These are phyloP conservation scores for Opisthocomus hoazin DNA, from an alignment of 2,113 vertebrate species.

Conservation along the genomic window DNA sequence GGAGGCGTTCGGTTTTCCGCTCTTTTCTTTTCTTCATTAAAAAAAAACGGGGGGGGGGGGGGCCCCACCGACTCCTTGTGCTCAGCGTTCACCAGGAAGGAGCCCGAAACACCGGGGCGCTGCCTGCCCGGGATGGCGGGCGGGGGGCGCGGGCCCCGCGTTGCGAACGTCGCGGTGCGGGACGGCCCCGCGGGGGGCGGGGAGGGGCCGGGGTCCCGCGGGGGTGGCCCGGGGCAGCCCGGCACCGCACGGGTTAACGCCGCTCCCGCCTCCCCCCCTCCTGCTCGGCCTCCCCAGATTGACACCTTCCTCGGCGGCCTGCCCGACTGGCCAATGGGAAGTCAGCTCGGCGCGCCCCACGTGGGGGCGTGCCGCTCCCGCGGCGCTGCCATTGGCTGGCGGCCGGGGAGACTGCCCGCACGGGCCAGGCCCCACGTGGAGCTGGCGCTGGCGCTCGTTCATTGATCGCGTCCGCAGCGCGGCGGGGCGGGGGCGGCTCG, in stretches of 20 bases:
- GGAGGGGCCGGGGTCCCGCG: too few relatives aligned
- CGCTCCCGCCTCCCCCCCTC: not conserved
- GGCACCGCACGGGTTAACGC: not conserved
- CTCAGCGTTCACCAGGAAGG: not conserved
- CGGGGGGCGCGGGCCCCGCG: not conserved
- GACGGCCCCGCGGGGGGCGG: too few relatives aligned
- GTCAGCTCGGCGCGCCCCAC: not conserved
- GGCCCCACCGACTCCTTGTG: not conserved
- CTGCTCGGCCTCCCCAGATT: not conserved
- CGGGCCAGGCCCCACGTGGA: constrained; percentile 66
- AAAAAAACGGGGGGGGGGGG: not conserved
- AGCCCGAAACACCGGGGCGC: not conserved
- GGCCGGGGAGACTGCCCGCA: constrained; percentile 14
- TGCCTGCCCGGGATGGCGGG: not conserved
- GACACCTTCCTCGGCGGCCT: not conserved
- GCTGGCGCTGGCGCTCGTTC: constrained; percentile 54
- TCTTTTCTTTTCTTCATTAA: not conserved
- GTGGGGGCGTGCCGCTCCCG: not conserved
- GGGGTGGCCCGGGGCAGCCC: not conserved
- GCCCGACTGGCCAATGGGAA: not conserved
- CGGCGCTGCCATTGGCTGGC: constrained; percentile 26
- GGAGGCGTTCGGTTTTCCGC: not conserved
- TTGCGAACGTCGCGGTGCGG: too few relatives aligned
- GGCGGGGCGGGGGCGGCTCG: not conserved
- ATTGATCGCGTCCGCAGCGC: constrained; percentile 52